Evolutionary conservation across 2,113 vertebrate genomes (phyloP).

Genomic region (Alligator sinensis): DNA sequence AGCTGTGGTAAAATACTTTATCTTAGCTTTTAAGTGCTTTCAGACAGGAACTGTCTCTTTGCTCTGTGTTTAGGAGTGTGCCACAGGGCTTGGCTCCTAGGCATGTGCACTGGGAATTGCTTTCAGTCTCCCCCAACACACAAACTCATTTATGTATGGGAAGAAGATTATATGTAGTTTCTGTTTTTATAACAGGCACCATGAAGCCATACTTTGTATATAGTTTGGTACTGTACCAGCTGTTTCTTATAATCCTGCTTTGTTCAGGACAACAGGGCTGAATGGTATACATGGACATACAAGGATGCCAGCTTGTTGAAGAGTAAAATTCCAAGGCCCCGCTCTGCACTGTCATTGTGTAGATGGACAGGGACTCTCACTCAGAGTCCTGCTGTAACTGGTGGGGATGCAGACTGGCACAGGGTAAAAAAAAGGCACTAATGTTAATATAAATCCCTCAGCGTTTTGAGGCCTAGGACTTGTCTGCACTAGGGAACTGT

Average conservation of each 20-base stretch:
- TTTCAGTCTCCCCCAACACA: background rate
- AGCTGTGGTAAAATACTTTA: background rate
- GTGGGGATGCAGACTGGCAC: fast-evolving
- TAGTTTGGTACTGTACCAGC: background rate
- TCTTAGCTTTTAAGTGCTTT: background rate
- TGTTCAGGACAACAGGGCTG: background rate
- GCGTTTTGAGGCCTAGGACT: background rate
- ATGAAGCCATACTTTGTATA: background rate
- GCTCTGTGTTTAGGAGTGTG: background rate
- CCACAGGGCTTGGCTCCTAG: background rate
- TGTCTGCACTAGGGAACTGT: background rate
- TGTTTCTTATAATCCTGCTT: background rate
- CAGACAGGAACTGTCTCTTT: background rate
- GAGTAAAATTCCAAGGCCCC: background rate
- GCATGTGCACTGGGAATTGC: background rate
- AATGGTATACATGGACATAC: background rate
- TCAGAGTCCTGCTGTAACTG: background rate
- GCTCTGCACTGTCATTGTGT: background rate
- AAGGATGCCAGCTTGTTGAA: background rate
- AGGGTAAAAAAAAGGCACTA: background rate
- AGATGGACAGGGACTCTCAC: fast-evolving
- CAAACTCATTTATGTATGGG: background rate
- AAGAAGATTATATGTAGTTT: background rate
- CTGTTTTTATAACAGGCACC: background rate
- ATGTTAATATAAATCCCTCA: no score